A percentile compares a stretch with the other conserved stretches of the same genome.
Conservation (phyloP, 2,888 invertebrate genomes). For the Stomorhina lunata region DNA sequence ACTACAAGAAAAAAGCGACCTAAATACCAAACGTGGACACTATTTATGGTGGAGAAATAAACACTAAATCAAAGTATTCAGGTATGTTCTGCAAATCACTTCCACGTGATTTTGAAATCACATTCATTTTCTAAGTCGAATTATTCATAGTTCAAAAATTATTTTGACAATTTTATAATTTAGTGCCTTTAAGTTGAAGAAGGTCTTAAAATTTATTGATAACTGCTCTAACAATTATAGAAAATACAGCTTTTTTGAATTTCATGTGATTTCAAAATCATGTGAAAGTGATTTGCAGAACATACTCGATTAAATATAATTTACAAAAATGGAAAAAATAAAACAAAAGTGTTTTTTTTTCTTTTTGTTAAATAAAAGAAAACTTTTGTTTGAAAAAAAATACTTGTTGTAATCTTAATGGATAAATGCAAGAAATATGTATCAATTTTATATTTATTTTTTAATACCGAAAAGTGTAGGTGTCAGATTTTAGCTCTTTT, state of each 20-base stretch:
- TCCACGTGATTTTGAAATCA: too few species aligned
- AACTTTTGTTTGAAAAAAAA: background rate
- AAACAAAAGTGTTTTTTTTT: too few species aligned
- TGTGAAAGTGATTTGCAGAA: too few species aligned
- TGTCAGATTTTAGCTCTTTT: slow-evolving; percentile 40
- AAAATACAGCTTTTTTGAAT: too few species aligned
- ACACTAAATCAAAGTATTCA: slow-evolving; percentile 49
- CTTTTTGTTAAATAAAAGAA: background rate
- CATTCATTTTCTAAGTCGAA: too few species aligned
- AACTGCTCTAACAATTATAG: too few species aligned
- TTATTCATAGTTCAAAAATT: too few species aligned
- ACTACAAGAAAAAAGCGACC: slow-evolving; percentile 45
- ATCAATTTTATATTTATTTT: slow-evolving; percentile 31
- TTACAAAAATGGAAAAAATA: background rate
- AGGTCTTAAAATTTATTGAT: too few species aligned
- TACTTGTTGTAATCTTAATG: slow-evolving; percentile 51
- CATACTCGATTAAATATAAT: background rate
- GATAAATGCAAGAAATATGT: slow-evolving; percentile 36
- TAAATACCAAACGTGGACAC: slow-evolving; percentile 54
- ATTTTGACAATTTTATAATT: too few species aligned
- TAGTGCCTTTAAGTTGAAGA: too few species aligned
- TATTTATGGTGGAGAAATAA: slow-evolving; percentile 50
- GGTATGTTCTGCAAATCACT: too few species aligned
- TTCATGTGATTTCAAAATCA: too few species aligned
- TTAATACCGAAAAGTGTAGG: slow-evolving; percentile 33